phyloP scores from a whole-genome alignment of 2,113 vertebrate genomes.

The Cyprinodon brontotheroides region DNA sequence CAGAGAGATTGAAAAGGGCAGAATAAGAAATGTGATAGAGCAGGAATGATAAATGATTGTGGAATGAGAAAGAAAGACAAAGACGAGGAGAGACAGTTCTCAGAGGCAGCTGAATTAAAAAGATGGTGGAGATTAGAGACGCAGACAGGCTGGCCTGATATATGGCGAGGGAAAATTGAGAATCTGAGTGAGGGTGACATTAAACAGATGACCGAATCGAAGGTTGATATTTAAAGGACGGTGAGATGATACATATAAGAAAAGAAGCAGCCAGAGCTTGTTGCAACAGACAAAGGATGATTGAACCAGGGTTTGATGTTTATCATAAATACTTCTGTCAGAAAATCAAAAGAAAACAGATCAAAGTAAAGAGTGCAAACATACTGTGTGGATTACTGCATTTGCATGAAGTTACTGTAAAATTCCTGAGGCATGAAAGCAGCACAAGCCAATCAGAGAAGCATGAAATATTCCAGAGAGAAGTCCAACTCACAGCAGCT shows the following conservation, averaged over 20 bases:
- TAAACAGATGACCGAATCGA: slow-evolving; percentile 30
- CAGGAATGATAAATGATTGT: slow-evolving; percentile 17
- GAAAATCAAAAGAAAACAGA: background rate
- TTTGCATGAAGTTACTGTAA: background rate
- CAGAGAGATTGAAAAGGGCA: slow-evolving; percentile 19
- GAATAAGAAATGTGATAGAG: slow-evolving; percentile 30
- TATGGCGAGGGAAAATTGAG: slow-evolving; percentile 26
- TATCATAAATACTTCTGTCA: background rate
- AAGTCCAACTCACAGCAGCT: background rate
- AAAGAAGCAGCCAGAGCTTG: background rate
- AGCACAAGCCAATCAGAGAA: background rate
- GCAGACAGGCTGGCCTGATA: slow-evolving; percentile 21
- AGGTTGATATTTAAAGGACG: slow-evolving; percentile 19
- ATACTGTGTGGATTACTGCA: background rate
- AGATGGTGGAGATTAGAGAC: slow-evolving; percentile 10
- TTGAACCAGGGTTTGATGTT: background rate
- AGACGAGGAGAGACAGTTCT: background rate
- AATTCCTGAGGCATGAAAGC: background rate
- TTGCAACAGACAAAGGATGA: background rate
- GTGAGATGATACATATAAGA: background rate
- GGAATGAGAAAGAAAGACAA: background rate
- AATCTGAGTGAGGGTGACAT: slow-evolving; percentile 45
- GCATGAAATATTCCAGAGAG: slow-evolving; percentile 14
- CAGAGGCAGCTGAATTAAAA: slow-evolving; percentile 26
- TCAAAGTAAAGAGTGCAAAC: background rate